These are phyloP conservation scores for Stichopus horrens DNA, from an alignment of 53 echinoderm and acorn worm species.

Conservation along the genomic window DNA sequence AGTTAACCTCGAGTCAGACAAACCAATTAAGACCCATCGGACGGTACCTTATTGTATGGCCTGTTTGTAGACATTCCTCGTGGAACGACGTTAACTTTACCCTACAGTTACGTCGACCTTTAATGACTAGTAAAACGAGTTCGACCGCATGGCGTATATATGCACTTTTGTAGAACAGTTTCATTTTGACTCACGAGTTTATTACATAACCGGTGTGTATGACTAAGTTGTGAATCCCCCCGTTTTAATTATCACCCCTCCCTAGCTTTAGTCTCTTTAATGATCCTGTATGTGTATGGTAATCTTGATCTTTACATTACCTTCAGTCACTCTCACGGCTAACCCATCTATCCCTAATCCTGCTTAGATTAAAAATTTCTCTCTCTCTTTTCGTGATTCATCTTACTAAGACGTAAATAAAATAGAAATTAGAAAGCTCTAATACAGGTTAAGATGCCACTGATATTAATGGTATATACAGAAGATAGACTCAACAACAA, in stretches of 20 bases:
- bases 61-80: too few species aligned
- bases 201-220: not conserved
- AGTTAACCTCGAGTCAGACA: too few species aligned
- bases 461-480: not conserved
- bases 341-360: not conserved
- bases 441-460: not conserved
- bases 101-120: too few species aligned
- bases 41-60: too few species aligned
- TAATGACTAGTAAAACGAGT: too few species aligned
- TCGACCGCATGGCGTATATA: too few species aligned
- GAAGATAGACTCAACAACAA: too few species aligned
- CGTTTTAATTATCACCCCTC: not conserved
- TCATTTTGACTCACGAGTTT: not conserved
- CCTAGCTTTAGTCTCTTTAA: not conserved
- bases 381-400: not conserved
- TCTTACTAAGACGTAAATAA: conserved; percentile 11
- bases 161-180: too few species aligned
- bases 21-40: too few species aligned
- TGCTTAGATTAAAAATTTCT: not conserved
- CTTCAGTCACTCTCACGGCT: not conserved
- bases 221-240: not conserved
- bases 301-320: not conserved
- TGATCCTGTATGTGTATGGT: not conserved
- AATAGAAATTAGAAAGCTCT: not conserved
- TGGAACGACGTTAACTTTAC: too few species aligned